Conservation (phyloP, 2,797 vertebrate genomes). For the Pteropus rufus region DNA sequence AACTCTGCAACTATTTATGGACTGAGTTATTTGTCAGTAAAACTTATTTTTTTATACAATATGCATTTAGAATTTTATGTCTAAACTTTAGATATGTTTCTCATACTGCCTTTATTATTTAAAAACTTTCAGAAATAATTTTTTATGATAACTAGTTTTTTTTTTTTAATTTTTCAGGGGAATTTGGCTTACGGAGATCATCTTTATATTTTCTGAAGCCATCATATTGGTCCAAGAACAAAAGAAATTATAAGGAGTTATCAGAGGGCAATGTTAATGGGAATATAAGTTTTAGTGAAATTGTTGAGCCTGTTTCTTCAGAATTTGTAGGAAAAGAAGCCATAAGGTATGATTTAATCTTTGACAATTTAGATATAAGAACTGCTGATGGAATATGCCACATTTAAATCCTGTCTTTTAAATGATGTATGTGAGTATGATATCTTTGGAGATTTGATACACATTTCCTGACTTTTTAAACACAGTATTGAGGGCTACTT, state of each 20-base stretch:
- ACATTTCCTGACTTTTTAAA: constrained; percentile 21
- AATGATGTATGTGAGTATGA: not conserved
- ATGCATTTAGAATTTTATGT: not conserved
- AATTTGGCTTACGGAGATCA: constrained; percentile 90
- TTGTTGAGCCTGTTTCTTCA: constrained; percentile 88
- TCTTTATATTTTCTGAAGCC: constrained; percentile 94
- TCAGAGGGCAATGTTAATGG: constrained; percentile 89
- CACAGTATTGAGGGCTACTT: accelerated
- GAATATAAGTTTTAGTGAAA: constrained; percentile 83
- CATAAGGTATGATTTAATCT: constrained; percentile 88
- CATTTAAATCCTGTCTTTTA: not conserved
- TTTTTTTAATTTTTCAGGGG: constrained; percentile 82
- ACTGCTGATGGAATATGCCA: not conserved
- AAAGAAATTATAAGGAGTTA: constrained; percentile 90
- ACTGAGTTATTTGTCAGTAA: not conserved
- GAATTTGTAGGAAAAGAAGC: constrained; percentile 97
- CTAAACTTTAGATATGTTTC: not conserved
- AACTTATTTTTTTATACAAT: not conserved
- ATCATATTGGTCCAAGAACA: constrained; percentile 93
- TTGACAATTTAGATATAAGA: not conserved
- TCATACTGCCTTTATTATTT: not conserved
- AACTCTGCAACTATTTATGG: not conserved
- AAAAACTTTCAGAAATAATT: not conserved
- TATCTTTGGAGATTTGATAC: not conserved
- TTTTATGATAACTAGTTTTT: not conserved